Conservation (phyloP, 2,888 invertebrate species). For the Napeogenes sylphis region DNA sequence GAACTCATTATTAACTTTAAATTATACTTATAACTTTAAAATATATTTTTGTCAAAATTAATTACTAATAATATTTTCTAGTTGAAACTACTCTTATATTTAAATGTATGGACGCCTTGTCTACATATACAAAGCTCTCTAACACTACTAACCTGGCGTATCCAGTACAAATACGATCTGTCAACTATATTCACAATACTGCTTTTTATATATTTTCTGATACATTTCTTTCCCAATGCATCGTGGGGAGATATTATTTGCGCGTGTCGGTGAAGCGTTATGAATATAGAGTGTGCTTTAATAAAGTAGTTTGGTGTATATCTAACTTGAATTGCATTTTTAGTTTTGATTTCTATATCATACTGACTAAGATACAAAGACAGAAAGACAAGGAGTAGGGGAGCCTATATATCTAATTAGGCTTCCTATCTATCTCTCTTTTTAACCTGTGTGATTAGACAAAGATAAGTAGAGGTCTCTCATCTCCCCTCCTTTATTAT, state of each 20-base stretch:
- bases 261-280: slow-evolving; percentile 69
- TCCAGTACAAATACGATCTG: slow-evolving; percentile 38
- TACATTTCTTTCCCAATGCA: slow-evolving; percentile 77
- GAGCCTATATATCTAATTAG: too few relatives aligned
- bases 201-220: slow-evolving; percentile 75
- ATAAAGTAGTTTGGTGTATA: slow-evolving; percentile 62
- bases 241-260: slow-evolving; percentile 75
- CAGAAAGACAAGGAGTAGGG: background rate
- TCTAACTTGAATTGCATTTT: slow-evolving; percentile 36
- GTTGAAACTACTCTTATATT: too few relatives aligned
- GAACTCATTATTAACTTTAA: too few relatives aligned
- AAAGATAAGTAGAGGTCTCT: too few relatives aligned
- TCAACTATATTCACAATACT: slow-evolving; percentile 49
- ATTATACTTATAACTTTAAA: too few relatives aligned
- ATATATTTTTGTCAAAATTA: too few relatives aligned
- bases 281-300: slow-evolving; percentile 76
- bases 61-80: too few relatives aligned
- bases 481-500: too few relatives aligned
- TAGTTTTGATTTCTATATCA: slow-evolving; percentile 33
- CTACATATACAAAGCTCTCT: background rate
- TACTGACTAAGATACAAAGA: slow-evolving; percentile 10
- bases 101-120: background rate
- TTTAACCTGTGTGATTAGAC: too few relatives aligned
- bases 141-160: slow-evolving; percentile 21
- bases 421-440: too few relatives aligned